phyloP scores from a whole-genome alignment of 2,113 vertebrate genomes.

The Corvus cornix region DNA sequence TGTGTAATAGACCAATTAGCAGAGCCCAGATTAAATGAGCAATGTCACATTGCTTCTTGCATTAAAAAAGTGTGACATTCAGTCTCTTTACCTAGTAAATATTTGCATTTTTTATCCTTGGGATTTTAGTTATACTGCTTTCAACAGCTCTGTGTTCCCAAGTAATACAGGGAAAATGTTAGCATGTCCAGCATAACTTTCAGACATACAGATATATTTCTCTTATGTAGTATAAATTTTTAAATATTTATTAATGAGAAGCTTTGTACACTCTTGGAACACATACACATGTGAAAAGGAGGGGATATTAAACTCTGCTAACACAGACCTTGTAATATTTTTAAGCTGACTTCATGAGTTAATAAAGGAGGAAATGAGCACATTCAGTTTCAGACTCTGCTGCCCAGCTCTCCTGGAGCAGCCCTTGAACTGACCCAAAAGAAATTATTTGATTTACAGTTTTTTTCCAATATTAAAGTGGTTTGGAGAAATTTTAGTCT shows the following conservation, averaged over 20 bases:
- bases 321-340: background rate
- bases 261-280: background rate
- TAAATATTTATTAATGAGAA: background rate
- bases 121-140: background rate
- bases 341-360: conserved; percentile 9
- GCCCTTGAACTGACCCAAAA: background rate
- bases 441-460: background rate
- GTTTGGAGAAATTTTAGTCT: background rate
- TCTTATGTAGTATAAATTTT: background rate
- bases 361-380: conserved; percentile 27
- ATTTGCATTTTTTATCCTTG: conserved; percentile 21
- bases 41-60: conserved; percentile 33
- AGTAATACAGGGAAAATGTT: background rate
- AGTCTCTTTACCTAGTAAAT: background rate
- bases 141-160: background rate
- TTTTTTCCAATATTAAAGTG: background rate
- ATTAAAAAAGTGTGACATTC: conserved; percentile 28
- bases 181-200: background rate
- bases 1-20: conserved; percentile 47
- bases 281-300: background rate
- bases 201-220: background rate
- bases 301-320: background rate
- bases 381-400: background rate
- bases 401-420: background rate
- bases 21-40: conserved; percentile 47